phyloP scores from a whole-genome alignment of 2,888 invertebrate species.

The Cataglyphis altisquamis region DNA sequence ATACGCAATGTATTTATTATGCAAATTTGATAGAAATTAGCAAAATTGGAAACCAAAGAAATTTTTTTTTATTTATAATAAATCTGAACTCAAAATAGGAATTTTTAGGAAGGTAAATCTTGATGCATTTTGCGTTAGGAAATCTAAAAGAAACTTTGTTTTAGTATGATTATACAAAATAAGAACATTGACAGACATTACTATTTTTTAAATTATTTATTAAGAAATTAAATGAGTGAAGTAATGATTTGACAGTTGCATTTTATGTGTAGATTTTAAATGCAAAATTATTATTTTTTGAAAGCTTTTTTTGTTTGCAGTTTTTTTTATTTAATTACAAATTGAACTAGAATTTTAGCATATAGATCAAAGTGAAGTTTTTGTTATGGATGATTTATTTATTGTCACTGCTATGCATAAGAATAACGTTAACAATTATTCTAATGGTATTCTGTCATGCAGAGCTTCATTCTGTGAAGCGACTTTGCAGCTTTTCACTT shows the following conservation, averaged over 20 bases:
- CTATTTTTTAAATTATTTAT: background rate
- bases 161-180: background rate
- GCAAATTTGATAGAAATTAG: background rate
- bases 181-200: background rate
- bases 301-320: background rate
- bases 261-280: background rate
- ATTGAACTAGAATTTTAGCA: background rate
- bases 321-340: constrained; percentile 4
- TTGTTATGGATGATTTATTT: constrained; percentile 18
- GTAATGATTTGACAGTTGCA: background rate
- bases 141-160: background rate
- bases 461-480: background rate
- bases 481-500: constrained; percentile 23
- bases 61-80: constrained; percentile 29
- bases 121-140: background rate
- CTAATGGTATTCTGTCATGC: background rate
- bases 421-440: constrained; percentile 34
- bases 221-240: background rate
- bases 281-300: background rate
- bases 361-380: constrained; percentile 2
- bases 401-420: background rate
- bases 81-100: background rate
- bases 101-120: background rate
- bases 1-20: background rate
- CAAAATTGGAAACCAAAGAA: constrained; percentile 14